Percentiles rank a stretch among this genome's conserved stretches.
These are phyloP conservation scores for Trichopoda pennipes DNA, from an alignment of 2,888 invertebrate species.

Conservation along the genomic window DNA sequence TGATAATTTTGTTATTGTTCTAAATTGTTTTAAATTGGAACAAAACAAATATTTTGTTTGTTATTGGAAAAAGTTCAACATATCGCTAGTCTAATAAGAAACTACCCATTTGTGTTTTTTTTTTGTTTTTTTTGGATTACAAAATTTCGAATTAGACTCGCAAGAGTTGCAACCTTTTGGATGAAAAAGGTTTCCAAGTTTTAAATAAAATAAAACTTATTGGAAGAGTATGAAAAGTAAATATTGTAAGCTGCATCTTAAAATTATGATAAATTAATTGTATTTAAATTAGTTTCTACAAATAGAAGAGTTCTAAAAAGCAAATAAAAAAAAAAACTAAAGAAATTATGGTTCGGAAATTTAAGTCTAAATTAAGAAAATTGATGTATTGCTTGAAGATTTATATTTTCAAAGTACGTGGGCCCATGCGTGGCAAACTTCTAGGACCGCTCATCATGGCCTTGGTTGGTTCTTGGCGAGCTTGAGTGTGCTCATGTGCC, in stretches of 20 bases:
- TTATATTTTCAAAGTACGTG: constrained; percentile 74
- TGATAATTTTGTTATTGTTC: background rate
- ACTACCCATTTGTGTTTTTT: constrained; percentile 54
- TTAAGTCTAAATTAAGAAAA: constrained; percentile 44
- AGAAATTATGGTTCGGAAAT: constrained; percentile 56
- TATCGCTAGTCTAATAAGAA: constrained; percentile 81
- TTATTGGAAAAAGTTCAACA: constrained; percentile 71
- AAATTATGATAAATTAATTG: constrained; percentile 35
- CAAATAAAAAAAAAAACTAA: constrained; percentile 71
- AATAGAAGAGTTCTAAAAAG: constrained; percentile 13
- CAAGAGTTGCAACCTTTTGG: constrained; percentile 75
- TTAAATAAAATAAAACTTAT: background rate
- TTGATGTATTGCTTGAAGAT: constrained; percentile 10
- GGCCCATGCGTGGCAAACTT: constrained; percentile 77
- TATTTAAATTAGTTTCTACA: constrained; percentile 31
- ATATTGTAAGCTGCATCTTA: constrained; percentile 15
- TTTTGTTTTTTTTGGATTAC: no score
- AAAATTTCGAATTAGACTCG: constrained; percentile 80
- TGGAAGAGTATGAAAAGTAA: background rate
- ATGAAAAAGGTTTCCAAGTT: constrained; percentile 9
- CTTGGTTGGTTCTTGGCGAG: constrained; percentile 65
- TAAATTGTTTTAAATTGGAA: constrained; percentile 12
- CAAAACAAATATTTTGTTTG: background rate
- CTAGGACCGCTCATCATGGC: constrained; percentile 72
- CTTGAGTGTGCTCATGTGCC: constrained; percentile 70